Percentiles rank a stretch among this genome's conserved stretches.
Conservation (phyloP, 2,888 invertebrate genomes). For the Eudasyphora cyanicolor region DNA sequence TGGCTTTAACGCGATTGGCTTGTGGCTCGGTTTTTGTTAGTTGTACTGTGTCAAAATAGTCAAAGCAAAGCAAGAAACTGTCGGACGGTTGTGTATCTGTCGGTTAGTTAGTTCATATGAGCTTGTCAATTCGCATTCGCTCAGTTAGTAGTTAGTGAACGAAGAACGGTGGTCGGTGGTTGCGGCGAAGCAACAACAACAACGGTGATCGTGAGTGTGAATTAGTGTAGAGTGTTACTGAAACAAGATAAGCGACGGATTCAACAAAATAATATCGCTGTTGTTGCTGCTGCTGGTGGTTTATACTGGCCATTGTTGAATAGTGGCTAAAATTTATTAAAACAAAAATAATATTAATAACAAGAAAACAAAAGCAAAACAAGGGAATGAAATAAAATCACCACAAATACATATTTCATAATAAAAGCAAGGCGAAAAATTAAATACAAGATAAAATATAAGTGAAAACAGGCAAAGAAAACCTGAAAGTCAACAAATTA, state of each 20-base stretch:
- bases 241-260: constrained; percentile 60
- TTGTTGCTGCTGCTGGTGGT: background rate
- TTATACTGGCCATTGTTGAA: background rate
- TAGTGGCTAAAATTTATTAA: constrained; percentile 26
- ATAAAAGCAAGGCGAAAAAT: constrained; percentile 35
- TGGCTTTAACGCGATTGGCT: constrained; percentile 76
- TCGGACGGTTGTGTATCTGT: constrained; percentile 20
- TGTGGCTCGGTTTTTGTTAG: constrained; percentile 55
- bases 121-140: too few species aligned
- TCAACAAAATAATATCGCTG: constrained; percentile 23
- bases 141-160: too few species aligned
- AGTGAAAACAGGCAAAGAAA: background rate
- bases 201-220: constrained; percentile 54
- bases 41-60: constrained; percentile 32
- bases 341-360: constrained; percentile 15
- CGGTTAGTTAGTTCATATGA: too few species aligned
- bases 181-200: constrained; percentile 6
- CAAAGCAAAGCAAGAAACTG: background rate
- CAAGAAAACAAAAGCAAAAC: background rate
- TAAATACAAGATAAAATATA: background rate
- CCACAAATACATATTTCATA: too few species aligned
- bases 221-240: constrained; percentile 9
- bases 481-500: too few species aligned
- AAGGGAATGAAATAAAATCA: background rate
- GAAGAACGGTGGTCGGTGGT: constrained; percentile 20